Conservation (phyloP, 2,888 invertebrate species). For the Pogonocherus hispidulus region DNA sequence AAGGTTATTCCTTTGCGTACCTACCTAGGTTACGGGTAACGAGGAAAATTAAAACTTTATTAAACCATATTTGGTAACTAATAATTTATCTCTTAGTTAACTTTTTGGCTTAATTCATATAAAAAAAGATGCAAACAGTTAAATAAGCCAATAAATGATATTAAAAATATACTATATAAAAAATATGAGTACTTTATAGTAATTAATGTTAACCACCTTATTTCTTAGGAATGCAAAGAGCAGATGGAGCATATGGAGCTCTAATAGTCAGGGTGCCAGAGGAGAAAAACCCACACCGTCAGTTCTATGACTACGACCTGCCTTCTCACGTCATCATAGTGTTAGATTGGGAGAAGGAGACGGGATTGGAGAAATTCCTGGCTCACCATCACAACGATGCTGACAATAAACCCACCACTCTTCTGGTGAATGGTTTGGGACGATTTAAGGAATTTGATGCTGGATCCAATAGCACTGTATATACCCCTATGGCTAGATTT, state of each 20-base stretch:
- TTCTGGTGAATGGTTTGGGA: conserved; percentile 88
- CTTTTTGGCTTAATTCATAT: no score
- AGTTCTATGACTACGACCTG: conserved; percentile 84
- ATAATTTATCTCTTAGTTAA: no score
- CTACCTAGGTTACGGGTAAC: no score
- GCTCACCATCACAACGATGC: conserved; percentile 88
- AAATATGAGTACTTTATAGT: no score
- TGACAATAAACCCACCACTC: conserved; percentile 85
- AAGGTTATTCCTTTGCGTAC: no score
- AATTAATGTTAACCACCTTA: no score
- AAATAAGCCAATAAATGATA: no score
- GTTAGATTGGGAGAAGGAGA: conserved; percentile 86
- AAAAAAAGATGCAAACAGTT: no score
- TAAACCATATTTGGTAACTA: no score
- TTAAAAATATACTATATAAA: no score
- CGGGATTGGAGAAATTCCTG: conserved; percentile 82
- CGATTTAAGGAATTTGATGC: conserved; percentile 69
- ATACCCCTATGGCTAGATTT: conserved; percentile 76
- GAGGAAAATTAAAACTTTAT: no score
- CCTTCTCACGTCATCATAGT: conserved; percentile 82
- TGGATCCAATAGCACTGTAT: conserved; percentile 62
- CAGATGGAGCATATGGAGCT: conserved; percentile 87
- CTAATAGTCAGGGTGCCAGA: conserved; percentile 81
- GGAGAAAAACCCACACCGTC: conserved; percentile 74
- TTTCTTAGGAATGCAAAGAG: conserved; percentile 84